Percentiles rank a stretch among this genome's conserved stretches.
Evolutionary conservation across 2,797 vertebrate genomes (phyloP).

Genomic region (Cirrhinus molitorella): DNA sequence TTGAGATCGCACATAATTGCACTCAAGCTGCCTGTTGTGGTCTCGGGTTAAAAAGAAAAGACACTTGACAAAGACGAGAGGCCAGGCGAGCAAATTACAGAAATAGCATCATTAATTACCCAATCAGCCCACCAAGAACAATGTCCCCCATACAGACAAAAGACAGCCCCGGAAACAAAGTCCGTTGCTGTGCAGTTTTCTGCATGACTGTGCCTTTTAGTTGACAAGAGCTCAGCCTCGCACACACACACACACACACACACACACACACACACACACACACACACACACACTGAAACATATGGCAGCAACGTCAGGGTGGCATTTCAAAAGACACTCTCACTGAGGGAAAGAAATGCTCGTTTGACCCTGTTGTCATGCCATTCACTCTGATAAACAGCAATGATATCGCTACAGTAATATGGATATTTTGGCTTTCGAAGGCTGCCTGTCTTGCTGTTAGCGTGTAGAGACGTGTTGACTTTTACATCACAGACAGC

Average conservation of each 20-base stretch:
- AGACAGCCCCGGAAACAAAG: slow-evolving; percentile 69
- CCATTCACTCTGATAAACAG: background rate
- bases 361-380: slow-evolving; percentile 5
- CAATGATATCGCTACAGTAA: background rate
- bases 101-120: slow-evolving; percentile 78
- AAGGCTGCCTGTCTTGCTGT: background rate
- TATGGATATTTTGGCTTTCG: slow-evolving; percentile 6
- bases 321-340: slow-evolving; percentile 10
- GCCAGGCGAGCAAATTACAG: slow-evolving; percentile 61
- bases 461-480: slow-evolving; percentile 8
- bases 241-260: slow-evolving; percentile 25
- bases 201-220: slow-evolving; percentile 78
- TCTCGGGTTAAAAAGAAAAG: slow-evolving; percentile 60
- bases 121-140: slow-evolving; percentile 71
- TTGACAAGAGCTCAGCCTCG: slow-evolving; percentile 51
- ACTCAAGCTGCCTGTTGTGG: slow-evolving; percentile 51
- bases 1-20: slow-evolving; percentile 50
- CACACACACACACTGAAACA: slow-evolving; percentile 37
- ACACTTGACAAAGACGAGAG: slow-evolving; percentile 57
- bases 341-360: background rate
- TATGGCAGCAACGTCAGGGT: slow-evolving; percentile 13
- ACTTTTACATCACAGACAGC: background rate
- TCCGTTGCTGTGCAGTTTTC: slow-evolving; percentile 73
- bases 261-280: slow-evolving; percentile 33
- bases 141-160: slow-evolving; percentile 64